Evolutionary conservation across 2,888 invertebrate species (phyloP).

Genomic region (Drosophila diplacantha): DNA sequence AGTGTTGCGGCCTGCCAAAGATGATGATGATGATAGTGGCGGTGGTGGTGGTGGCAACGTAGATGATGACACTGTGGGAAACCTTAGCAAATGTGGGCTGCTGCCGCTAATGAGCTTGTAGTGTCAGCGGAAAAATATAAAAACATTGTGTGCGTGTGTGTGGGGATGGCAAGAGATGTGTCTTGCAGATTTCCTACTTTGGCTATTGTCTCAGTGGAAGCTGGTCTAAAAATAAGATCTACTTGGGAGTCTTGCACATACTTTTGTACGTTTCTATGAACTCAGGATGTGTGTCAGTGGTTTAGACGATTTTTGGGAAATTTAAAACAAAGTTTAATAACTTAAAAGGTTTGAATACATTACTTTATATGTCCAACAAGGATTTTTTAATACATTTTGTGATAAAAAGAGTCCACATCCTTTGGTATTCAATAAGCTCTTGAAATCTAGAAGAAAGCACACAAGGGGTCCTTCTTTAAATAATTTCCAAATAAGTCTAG

Average conservation of each 20-base stretch:
- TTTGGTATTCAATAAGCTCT: background rate
- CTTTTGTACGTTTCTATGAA: background rate
- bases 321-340: background rate
- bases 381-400: background rate
- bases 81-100: constrained; percentile 64
- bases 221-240: background rate
- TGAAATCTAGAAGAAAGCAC: background rate
- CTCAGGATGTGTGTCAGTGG: background rate
- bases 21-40: constrained; percentile 14
- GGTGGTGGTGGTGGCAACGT: constrained; percentile 2
- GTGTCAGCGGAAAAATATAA: constrained; percentile 41
- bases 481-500: background rate
- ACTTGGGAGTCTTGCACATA: background rate
- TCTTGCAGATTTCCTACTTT: constrained; percentile 5
- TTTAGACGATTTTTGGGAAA: background rate
- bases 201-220: constrained; percentile 1
- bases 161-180: background rate
- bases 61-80: constrained; percentile 65
- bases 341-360: accelerated
- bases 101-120: constrained; percentile 62
- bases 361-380: background rate
- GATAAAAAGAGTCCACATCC: background rate
- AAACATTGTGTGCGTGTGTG: constrained; percentile 1
- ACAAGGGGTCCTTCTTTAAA: background rate
- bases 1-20: constrained; percentile 47